Evolutionary conservation across 2,797 vertebrate species (phyloP).

Genomic region (Pterois miles): DNA sequence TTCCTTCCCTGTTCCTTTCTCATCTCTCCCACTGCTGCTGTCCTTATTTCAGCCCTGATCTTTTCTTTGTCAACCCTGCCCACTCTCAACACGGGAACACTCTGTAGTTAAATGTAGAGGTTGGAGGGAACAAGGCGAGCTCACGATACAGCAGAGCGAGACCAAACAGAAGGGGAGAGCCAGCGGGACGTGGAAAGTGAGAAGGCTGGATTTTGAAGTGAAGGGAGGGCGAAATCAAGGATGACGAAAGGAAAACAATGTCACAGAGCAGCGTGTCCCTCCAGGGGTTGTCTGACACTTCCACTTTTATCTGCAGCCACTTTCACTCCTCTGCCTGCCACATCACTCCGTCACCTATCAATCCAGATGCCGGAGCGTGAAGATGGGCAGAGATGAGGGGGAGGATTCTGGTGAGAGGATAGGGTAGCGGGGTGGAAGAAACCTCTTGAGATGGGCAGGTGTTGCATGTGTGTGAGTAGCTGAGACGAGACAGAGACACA

Average conservation of each 20-base stretch:
- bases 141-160: conserved; percentile 4
- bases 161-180: neutral
- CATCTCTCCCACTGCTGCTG: neutral
- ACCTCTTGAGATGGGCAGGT: conserved; percentile 14
- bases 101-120: conserved; percentile 13
- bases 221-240: conserved; percentile 17
- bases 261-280: conserved; percentile 29
- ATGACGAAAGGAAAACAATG: conserved; percentile 29
- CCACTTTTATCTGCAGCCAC: conserved; percentile 50
- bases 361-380: conserved; percentile 14
- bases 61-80: neutral
- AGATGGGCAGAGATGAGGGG: conserved; percentile 9
- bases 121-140: conserved; percentile 5
- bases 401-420: conserved; percentile 9
- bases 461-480: neutral
- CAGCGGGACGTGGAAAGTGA: neutral
- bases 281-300: conserved; percentile 61
- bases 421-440: conserved; percentile 25
- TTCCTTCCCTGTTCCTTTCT: neutral
- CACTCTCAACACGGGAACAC: conserved; percentile 17
- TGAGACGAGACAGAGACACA: neutral
- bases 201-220: conserved; percentile 26
- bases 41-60: neutral
- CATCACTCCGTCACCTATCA: conserved; percentile 62
- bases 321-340: conserved; percentile 50